phyloP scores from a whole-genome alignment of 2,888 invertebrate genomes.

The Empis livida region DNA sequence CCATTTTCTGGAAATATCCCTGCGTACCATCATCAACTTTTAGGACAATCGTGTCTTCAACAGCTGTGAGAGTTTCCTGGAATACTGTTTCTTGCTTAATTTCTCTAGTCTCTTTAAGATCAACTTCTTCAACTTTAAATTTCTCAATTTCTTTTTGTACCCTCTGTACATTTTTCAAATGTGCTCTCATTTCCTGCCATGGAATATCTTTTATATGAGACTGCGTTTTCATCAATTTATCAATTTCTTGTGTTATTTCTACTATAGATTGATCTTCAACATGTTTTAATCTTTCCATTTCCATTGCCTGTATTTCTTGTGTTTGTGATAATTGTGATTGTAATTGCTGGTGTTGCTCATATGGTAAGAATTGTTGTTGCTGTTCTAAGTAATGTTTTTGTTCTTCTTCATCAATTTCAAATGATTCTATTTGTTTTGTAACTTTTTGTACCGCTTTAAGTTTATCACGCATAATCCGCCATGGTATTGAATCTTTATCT shows the following conservation, averaged over 20 bases:
- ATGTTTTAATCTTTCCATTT: slow-evolving; percentile 31
- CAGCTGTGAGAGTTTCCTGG: slow-evolving; percentile 42
- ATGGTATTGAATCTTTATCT: slow-evolving; percentile 31
- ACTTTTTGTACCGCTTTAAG: slow-evolving; percentile 31
- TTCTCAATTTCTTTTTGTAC: slow-evolving; percentile 35
- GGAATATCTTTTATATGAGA: slow-evolving; percentile 25
- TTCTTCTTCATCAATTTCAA: slow-evolving; percentile 34
- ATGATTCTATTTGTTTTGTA: slow-evolving; percentile 31
- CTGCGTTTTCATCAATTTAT: slow-evolving; percentile 29
- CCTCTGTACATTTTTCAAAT: slow-evolving; percentile 30
- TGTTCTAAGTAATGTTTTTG: slow-evolving; percentile 12
- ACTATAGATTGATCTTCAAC: slow-evolving; percentile 33
- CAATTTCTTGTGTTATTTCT: slow-evolving; percentile 32
- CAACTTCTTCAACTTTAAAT: slow-evolving; percentile 36
- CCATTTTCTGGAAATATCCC: slow-evolving; percentile 24
- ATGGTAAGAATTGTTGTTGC: slow-evolving; percentile 21
- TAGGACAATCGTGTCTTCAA: slow-evolving; percentile 45
- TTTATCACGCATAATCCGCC: slow-evolving; percentile 34
- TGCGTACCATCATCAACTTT: slow-evolving; percentile 36
- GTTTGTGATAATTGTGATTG: slow-evolving; percentile 21
- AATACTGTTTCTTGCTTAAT: slow-evolving; percentile 1
- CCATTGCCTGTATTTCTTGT: slow-evolving; percentile 34
- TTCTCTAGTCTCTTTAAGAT: slow-evolving; percentile 31
- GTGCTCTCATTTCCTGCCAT: slow-evolving; percentile 34
- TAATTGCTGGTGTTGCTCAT: slow-evolving; percentile 20